Evolutionary conservation across 2,113 vertebrate species (phyloP).

Genomic region (Cynoglossus semilaevis): DNA sequence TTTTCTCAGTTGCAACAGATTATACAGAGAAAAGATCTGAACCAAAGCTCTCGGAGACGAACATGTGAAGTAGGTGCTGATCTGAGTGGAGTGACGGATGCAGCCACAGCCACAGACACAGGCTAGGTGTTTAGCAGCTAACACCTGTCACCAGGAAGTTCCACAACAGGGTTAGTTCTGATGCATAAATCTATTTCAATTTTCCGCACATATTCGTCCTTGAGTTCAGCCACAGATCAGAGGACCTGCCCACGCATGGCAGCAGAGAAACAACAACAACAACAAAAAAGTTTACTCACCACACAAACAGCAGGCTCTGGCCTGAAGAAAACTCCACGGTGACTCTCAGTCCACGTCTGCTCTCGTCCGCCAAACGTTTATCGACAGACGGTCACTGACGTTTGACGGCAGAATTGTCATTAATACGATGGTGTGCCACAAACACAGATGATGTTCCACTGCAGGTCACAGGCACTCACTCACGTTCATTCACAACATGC

Average conservation of each 20-base stretch:
- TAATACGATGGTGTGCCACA: slow-evolving; percentile 6
- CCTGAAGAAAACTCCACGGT: slow-evolving; percentile 25
- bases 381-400: neutral
- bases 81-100: neutral
- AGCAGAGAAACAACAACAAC: slow-evolving; percentile 1
- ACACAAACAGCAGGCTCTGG: slow-evolving; percentile 21
- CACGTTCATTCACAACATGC: neutral
- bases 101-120: neutral
- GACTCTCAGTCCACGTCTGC: slow-evolving; percentile 9
- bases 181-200: neutral
- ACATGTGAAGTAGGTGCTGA: neutral
- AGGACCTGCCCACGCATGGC: neutral
- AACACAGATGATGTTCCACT: slow-evolving; percentile 4
- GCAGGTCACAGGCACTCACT: neutral
- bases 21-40: too few species aligned
- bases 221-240: neutral
- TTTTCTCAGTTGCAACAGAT: too few species aligned
- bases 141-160: slow-evolving; percentile 47
- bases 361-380: neutral
- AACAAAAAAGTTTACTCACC: slow-evolving; percentile 63
- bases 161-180: neutral
- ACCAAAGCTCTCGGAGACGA: too few species aligned
- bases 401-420: slow-evolving; percentile 13
- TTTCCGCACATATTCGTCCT: neutral
- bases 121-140: slow-evolving; percentile 44